Conservation (phyloP, 2,888 invertebrate species). For the Meiosimyza decipiens region DNA sequence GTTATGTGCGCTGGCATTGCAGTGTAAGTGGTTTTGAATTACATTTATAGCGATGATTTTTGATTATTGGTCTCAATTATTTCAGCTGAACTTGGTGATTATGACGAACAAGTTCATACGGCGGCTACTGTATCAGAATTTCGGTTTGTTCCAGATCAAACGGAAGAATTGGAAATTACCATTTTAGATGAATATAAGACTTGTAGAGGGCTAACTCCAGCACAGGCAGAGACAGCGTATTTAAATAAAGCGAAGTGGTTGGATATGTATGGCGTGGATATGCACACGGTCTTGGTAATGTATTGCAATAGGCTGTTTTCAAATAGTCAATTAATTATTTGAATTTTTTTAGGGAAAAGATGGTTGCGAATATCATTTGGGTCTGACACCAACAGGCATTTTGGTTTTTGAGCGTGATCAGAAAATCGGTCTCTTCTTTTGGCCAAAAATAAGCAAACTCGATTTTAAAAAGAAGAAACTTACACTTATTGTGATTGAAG, state of each 20-base stretch:
- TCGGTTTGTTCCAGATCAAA: slow-evolving; percentile 95
- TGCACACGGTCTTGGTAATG: slow-evolving; percentile 89
- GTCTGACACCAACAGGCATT: slow-evolving; percentile 97
- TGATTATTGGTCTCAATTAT: slow-evolving; percentile 38
- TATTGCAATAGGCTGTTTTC: not conserved
- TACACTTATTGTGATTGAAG: slow-evolving; percentile 97
- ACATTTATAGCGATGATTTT: not conserved
- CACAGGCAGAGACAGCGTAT: slow-evolving; percentile 94
- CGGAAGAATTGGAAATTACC: slow-evolving; percentile 95
- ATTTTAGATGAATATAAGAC: slow-evolving; percentile 93
- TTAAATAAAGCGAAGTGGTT: slow-evolving; percentile 97
- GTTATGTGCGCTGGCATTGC: slow-evolving; percentile 89
- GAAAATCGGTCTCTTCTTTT: slow-evolving; percentile 98
- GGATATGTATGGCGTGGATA: slow-evolving; percentile 99
- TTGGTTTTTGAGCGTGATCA: slow-evolving; percentile 96
- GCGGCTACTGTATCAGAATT: slow-evolving; percentile 99
- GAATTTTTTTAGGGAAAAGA: slow-evolving; percentile 84
- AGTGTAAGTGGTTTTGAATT: slow-evolving; percentile 75
- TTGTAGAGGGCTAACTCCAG: slow-evolving; percentile 88
- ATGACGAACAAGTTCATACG: slow-evolving; percentile 89
- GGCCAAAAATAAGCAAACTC: slow-evolving; percentile 98
- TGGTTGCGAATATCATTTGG: slow-evolving; percentile 94
- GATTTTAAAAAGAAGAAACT: slow-evolving; percentile 98
- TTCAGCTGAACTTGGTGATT: slow-evolving; percentile 96
- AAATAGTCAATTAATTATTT: not conserved